These are phyloP conservation scores for Timema cristinae DNA, from an alignment of 2,888 invertebrate species.

Conservation along the genomic window DNA sequence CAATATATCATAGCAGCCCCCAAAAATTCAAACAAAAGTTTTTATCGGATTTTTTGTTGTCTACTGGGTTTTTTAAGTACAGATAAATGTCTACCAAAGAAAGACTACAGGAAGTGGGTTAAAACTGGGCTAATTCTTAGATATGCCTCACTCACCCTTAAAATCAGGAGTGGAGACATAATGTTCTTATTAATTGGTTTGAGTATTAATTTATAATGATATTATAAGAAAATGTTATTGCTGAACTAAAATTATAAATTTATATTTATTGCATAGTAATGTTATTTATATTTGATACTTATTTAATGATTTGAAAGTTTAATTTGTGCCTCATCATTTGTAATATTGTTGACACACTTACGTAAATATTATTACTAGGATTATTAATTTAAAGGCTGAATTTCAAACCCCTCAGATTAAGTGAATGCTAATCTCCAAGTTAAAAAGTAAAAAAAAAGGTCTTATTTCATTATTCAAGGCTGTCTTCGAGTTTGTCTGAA, in stretches of 20 bases:
- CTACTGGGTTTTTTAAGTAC: not conserved
- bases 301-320: no score
- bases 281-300: no score
- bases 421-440: no score
- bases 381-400: no score
- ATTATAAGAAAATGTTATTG: not conserved
- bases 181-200: not conserved
- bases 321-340: no score
- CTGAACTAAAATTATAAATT: not conserved
- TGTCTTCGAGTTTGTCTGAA: not conserved
- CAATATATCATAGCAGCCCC: not conserved
- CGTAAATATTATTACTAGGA: no score
- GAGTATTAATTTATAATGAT: not conserved
- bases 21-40: slow-evolving; percentile 3
- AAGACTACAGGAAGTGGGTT: not conserved
- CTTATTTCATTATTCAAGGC: not conserved
- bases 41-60: not conserved
- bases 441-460: not conserved
- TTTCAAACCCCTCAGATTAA: no score
- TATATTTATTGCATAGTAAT: no score
- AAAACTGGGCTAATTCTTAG: not conserved
- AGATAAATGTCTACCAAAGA: not conserved
- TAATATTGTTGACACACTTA: no score
- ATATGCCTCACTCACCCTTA: not conserved
- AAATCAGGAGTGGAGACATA: not conserved